A percentile compares a stretch with the other conserved stretches of the same genome.
Evolutionary conservation across 2,113 vertebrate species (phyloP).

Genomic region (Chloropsis cyanopogon): DNA sequence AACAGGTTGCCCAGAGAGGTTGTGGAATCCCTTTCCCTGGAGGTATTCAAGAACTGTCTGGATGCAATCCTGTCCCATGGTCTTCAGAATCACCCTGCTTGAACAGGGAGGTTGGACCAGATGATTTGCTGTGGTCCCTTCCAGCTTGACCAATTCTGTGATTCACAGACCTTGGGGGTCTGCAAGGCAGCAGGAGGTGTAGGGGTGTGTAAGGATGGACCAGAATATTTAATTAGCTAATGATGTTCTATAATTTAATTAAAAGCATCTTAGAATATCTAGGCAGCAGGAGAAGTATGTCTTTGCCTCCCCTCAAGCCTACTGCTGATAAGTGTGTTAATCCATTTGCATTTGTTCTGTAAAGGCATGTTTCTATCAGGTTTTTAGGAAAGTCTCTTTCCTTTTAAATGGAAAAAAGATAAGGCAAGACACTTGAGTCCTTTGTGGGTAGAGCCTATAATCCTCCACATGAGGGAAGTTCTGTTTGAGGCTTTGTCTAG

Average conservation of each 20-base stretch:
- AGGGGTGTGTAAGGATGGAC: background rate
- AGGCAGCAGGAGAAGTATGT: background rate
- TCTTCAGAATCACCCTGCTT: background rate
- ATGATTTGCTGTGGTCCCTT: background rate
- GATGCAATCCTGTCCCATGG: background rate
- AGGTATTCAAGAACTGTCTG: background rate
- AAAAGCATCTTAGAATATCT: background rate
- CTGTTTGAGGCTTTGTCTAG: slow-evolving; percentile 49
- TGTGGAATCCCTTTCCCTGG: background rate
- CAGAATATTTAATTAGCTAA: slow-evolving; percentile 12
- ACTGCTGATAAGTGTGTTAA: slow-evolving; percentile 5
- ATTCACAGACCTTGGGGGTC: fast-evolving
- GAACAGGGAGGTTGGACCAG: background rate
- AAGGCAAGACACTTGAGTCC: slow-evolving; percentile 34
- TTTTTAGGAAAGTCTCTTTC: slow-evolving; percentile 32
- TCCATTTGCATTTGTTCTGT: slow-evolving; percentile 10
- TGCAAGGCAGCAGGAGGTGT: background rate
- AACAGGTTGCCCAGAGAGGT: background rate
- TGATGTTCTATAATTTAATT: slow-evolving; percentile 10
- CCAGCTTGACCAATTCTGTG: background rate
- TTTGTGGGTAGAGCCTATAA: slow-evolving; percentile 38
- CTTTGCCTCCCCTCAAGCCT: slow-evolving; percentile 18
- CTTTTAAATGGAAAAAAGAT: slow-evolving; percentile 39
- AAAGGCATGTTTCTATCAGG: slow-evolving; percentile 22
- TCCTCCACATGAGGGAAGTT: slow-evolving; percentile 10